Base-by-base conservation (phyloP, 2,113 vertebrate species). In the Oreochromis spilurus region DNA sequence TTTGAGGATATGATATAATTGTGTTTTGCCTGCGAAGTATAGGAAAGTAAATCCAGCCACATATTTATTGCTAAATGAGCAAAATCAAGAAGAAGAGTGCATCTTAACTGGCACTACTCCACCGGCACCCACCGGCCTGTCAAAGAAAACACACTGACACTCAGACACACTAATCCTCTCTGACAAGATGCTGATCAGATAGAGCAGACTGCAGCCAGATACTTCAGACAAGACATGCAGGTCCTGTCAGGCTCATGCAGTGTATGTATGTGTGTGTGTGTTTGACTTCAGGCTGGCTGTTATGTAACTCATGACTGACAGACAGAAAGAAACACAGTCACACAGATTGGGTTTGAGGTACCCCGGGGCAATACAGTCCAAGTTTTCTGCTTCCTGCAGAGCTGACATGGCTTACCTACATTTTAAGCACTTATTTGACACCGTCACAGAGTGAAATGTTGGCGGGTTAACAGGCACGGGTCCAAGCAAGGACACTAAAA, bases 161-260 rank as follows among this genome's bases (percentile, higher is more conserved):
- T 75, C 43, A 43, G 70, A 52, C 81, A 26, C 82, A 2, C 60
- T 79, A 84, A 93, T 91, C 84, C 81, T 34, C 17, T 19, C 67
- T 43, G 89, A 93, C 83, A 89, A 81, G 67, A 87, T 77, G 62
- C 84, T 88, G 90, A 89, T 88, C 85, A 86, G 50, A 86, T 31
- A 60, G 58, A 88, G 21, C 7, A 14, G 48, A 48, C 17, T 43
- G 80, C 19, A 55, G 89, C 45, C 85, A 87, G 52, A 90, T 77
- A 17, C 67, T 87, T 40, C 29, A 82, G 82, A 82, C 6, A 82
- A 67, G 86, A 88, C 12, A 5, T 58, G 84, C 60, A 86, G 81
- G 85, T 85, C 87, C 85, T 77, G 87, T 89, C 92, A 86, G 82
- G 53, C 31, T 65, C 67, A 29, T 16, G 16, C n/a, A 24, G 70